These are phyloP conservation scores for Lasioglossum lativentre DNA, from an alignment of 2,888 invertebrate genomes.

Conservation along the genomic window DNA sequence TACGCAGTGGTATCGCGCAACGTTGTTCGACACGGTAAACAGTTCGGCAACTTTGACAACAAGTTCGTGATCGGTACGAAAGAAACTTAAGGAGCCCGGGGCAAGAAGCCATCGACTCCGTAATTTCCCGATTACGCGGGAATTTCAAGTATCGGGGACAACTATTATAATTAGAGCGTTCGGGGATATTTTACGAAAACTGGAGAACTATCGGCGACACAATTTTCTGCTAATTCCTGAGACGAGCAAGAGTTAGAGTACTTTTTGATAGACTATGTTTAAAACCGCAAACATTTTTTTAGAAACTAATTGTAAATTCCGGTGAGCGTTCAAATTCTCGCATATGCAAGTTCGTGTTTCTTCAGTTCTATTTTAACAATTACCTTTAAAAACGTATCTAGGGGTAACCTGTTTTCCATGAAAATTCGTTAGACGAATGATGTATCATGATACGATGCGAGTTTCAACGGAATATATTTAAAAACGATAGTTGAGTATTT, in stretches of 20 bases:
- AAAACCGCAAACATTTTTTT: too few species aligned
- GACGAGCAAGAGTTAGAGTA: background rate
- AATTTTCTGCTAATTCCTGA: background rate
- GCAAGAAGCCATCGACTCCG: background rate
- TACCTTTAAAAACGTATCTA: too few species aligned
- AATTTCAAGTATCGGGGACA: background rate
- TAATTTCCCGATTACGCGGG: constrained; percentile 1
- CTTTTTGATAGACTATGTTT: background rate
- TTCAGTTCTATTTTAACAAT: too few species aligned
- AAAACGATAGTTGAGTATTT: too few species aligned
- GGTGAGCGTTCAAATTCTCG: too few species aligned
- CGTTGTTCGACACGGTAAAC: background rate
- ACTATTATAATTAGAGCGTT: background rate
- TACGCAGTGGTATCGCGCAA: background rate
- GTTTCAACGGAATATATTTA: background rate
- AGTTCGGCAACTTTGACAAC: background rate
- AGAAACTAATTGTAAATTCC: too few species aligned
- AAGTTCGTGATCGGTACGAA: background rate
- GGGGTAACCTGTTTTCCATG: too few species aligned
- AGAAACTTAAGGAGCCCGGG: background rate
- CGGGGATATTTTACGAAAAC: too few species aligned
- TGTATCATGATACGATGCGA: too few species aligned
- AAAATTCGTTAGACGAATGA: too few species aligned
- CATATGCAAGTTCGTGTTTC: too few species aligned
- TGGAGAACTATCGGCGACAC: background rate